Evolutionary conservation across 2,888 invertebrate genomes (phyloP).

Genomic region (Maniola hyperantus): DNA sequence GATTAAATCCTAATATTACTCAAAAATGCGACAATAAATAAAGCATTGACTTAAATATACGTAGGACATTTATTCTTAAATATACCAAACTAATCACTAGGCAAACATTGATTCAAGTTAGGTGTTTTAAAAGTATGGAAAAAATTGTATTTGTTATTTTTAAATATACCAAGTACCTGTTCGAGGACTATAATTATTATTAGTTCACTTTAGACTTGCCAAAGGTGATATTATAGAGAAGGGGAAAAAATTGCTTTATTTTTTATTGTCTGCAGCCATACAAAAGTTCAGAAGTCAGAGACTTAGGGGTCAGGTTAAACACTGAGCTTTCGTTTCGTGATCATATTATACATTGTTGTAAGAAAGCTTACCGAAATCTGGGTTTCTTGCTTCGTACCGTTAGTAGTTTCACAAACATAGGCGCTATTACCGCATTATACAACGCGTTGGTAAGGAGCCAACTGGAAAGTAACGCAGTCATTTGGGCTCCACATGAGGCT

Average conservation of each 20-base stretch:
- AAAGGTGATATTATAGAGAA: not conserved
- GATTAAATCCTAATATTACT: slow-evolving; percentile 13
- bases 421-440: too few species aligned
- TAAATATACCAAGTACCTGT: not conserved
- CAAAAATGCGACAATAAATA: slow-evolving; percentile 20
- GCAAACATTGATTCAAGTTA: slow-evolving; percentile 20
- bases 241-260: not conserved
- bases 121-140: slow-evolving; percentile 31
- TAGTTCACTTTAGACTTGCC: not conserved
- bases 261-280: not conserved
- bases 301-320: too few species aligned
- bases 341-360: too few species aligned
- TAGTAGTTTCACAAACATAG: too few species aligned
- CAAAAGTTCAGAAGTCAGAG: too few species aligned
- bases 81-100: slow-evolving; percentile 55
- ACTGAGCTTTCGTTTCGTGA: too few species aligned
- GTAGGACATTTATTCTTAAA: slow-evolving; percentile 41
- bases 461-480: too few species aligned
- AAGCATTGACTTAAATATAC: slow-evolving; percentile 12
- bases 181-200: slow-evolving; percentile 5
- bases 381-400: too few species aligned
- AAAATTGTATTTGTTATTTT: not conserved
- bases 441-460: too few species aligned
- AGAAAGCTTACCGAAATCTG: too few species aligned
- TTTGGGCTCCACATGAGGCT: too few species aligned